Percentiles rank a stretch among this genome's conserved stretches.
These are phyloP conservation scores for Peromyscus nudipes DNA, from an alignment of 2,797 vertebrate species.

Conservation along the genomic window DNA sequence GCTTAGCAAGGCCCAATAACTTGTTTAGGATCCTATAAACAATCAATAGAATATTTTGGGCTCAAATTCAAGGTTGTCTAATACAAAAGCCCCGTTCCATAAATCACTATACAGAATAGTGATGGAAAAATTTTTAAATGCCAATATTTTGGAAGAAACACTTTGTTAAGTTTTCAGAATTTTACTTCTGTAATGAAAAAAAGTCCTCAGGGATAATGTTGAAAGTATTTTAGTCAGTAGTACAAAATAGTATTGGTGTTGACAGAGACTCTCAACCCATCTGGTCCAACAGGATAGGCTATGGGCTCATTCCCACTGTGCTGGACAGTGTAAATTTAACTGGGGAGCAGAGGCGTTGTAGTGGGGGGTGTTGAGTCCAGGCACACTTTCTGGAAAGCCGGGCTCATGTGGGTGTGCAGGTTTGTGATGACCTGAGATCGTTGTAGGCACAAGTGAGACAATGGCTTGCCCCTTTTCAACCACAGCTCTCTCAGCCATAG, in stretches of 20 bases:
- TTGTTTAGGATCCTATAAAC: conserved; percentile 16
- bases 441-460: background rate
- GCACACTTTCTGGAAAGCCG: conserved; percentile 41
- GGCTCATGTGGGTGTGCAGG: background rate
- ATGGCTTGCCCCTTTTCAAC: background rate
- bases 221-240: conserved; percentile 74
- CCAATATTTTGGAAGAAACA: conserved; percentile 68
- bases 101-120: background rate
- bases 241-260: conserved; percentile 81
- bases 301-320: background rate
- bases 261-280: conserved; percentile 79
- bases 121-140: conserved; percentile 45
- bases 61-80: conserved; percentile 31
- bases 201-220: conserved; percentile 64
- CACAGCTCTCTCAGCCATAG: background rate
- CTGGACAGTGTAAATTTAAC: conserved; percentile 76
- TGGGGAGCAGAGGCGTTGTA: conserved; percentile 58
- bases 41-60: conserved; percentile 7
- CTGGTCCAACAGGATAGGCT: conserved; percentile 66
- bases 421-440: conserved; percentile 9
- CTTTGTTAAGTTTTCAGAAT: conserved; percentile 72
- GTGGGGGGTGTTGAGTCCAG: conserved; percentile 43
- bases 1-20: background rate
- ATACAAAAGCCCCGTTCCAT: conserved; percentile 20
- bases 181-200: conserved; percentile 71